Base-by-base conservation (phyloP, 2,797 vertebrate species). In the Platyrinchus mystaceus region DNA sequence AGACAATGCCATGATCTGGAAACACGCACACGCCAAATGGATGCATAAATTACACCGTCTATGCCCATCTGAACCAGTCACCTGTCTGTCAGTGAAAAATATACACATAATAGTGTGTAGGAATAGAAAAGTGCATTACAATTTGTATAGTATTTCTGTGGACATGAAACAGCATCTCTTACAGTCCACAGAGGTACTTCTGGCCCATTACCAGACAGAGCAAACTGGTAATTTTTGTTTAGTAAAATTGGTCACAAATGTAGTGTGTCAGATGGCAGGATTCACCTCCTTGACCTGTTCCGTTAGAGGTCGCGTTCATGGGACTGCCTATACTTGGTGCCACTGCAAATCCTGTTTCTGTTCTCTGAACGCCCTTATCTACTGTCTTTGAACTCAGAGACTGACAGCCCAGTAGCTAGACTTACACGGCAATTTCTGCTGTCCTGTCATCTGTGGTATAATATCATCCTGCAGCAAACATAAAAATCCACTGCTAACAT, bases 1-100 rank as follows among this genome's bases (percentile, higher is more conserved):
- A 98, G 97, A 97, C 97, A 97, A 98, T 97, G 97, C 97, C 96
- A 94, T 22, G 95, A 96, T 97, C 94, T 97, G 94, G 94, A 97
- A 97, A 96, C 93, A 95, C 11, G 87, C 87, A 96, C 90, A 97
- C 0, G 91, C 97, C 97, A 96, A 97, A 96, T 73, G 83, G 88
- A 87, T 96, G 93, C 94, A 88, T 94, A 97, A 95, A 97, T 97
- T 93, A 95, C 67, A 78, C 85, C 0, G 76, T 94, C 89, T 97
- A 50, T 94, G 95, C 94, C 84, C 64, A 92, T 77, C 66, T 53
- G 89, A 93, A 94, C 71, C 67, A 95, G 87, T 74, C 59, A 76
- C 94, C 95, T 90, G 52, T 69, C 93, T 95, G 64, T 89, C 60
- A 93, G 76, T 41, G 86, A 81, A 79, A 84, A 74, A 59, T 18